These are phyloP conservation scores for Suricata suricatta DNA, from an alignment of 2,113 vertebrate genomes.

Conservation along the genomic window DNA sequence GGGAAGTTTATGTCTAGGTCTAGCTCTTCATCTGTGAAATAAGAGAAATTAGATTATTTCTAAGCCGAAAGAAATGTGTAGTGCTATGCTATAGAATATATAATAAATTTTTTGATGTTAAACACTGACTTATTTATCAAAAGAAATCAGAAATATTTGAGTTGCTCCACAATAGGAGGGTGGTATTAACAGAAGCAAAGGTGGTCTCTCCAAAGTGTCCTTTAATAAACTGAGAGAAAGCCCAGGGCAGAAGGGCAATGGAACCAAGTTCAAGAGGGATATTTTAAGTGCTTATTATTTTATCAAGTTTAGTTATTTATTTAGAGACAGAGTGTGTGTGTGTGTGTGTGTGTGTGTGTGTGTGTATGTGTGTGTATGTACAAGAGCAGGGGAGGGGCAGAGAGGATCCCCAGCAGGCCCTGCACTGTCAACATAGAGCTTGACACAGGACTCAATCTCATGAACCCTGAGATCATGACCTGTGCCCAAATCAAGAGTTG, in stretches of 20 bases:
- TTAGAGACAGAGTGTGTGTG: too few species aligned
- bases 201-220: background rate
- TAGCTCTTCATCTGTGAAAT: background rate
- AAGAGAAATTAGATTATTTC: background rate
- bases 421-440: too few species aligned
- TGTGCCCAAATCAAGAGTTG: too few species aligned
- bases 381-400: too few species aligned
- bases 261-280: background rate
- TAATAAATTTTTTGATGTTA: conserved; percentile 12
- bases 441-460: too few species aligned
- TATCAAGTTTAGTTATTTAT: too few species aligned
- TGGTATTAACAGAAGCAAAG: background rate
- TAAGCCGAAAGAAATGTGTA: background rate
- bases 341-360: too few species aligned
- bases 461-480: too few species aligned
- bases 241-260: background rate
- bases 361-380: too few species aligned
- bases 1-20: background rate
- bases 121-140: background rate
- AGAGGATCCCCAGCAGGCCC: too few species aligned
- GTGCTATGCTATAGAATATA: background rate
- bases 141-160: conserved; percentile 32
- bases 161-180: background rate
- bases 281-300: background rate
- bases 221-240: background rate